Evolutionary conservation across 2,113 vertebrate genomes (phyloP).

Genomic region (Nothocercus nigrocapillus): DNA sequence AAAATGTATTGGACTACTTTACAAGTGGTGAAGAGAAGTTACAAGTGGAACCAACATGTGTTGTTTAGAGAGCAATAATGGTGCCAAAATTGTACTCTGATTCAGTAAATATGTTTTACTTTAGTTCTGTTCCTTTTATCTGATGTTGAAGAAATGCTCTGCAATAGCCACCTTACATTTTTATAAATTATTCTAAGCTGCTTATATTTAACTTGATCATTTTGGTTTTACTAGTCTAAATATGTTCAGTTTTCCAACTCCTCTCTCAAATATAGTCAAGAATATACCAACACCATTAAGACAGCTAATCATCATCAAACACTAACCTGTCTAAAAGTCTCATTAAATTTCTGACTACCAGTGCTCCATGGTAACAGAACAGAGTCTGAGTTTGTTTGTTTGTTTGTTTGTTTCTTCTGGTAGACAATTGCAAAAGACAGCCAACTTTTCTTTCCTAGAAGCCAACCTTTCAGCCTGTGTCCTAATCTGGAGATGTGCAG

Average conservation of each 20-base stretch:
- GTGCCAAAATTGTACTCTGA: neutral
- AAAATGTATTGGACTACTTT: neutral
- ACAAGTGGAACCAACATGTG: neutral
- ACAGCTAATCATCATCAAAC: neutral
- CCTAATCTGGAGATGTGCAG: too few relatives aligned
- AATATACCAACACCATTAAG: neutral
- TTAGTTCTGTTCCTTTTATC: neutral
- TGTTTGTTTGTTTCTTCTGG: neutral
- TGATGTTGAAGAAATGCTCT: neutral
- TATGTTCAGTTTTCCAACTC: neutral
- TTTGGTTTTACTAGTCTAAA: neutral
- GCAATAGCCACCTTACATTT: neutral
- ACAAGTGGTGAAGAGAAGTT: neutral
- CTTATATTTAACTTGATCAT: neutral
- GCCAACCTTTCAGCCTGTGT: too few relatives aligned
- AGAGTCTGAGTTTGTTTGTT: neutral
- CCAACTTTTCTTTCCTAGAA: neutral
- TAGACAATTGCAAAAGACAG: neutral
- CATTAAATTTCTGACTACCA: neutral
- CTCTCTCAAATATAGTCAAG: neutral
- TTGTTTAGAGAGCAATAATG: neutral
- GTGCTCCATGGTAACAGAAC: neutral
- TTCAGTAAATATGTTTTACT: neutral
- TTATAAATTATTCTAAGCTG: neutral
- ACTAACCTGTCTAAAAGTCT: neutral